Percentiles rank a stretch among this genome's conserved stretches.
Conservation (phyloP, 2,888 invertebrate genomes). For the Barypeithes pellucidus region DNA sequence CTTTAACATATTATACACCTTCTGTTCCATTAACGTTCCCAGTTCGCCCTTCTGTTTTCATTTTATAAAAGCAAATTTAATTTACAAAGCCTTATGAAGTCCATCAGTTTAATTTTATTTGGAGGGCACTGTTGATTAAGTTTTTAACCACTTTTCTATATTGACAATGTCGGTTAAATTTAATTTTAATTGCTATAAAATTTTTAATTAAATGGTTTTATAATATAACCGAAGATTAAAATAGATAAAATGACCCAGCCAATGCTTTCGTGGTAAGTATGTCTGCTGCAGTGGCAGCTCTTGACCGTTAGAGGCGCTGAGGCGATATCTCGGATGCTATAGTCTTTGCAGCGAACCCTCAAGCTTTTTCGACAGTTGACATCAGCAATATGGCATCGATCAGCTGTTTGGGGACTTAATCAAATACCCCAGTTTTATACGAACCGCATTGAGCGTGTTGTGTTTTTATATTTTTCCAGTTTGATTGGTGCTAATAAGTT, state of each 20-base stretch:
- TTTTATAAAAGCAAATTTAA: constrained; percentile 55
- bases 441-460: no score
- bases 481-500: no score
- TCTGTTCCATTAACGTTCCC: constrained; percentile 55
- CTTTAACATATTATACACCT: constrained; percentile 61
- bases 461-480: no score
- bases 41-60: constrained; percentile 54
- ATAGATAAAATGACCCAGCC: not conserved
- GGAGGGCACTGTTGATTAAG: constrained; percentile 37
- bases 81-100: constrained; percentile 40
- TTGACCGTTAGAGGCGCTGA: no score
- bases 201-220: constrained; percentile 19
- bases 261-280: no score
- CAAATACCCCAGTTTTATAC: no score
- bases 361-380: no score
- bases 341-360: no score
- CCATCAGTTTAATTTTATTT: constrained; percentile 40
- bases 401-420: no score
- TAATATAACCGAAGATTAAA: not conserved
- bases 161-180: constrained; percentile 18
- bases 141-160: constrained; percentile 41
- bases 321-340: no score
- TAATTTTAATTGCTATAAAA: constrained; percentile 14
- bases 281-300: no score
- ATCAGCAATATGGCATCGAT: no score